Base-by-base conservation (phyloP, 2,888 invertebrate species). In the Rhamphomyia laevipes region DNA sequence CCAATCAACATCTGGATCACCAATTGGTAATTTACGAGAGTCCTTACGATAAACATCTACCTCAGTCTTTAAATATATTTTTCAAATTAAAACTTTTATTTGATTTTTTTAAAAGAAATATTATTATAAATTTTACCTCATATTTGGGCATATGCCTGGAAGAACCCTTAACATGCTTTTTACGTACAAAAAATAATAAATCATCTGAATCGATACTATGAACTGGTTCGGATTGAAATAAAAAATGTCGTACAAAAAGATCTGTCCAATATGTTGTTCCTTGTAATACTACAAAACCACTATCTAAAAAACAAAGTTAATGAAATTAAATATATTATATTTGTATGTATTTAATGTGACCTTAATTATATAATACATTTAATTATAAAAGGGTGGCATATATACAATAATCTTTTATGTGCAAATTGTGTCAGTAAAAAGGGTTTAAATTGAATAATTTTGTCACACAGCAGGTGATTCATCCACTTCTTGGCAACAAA, bases 21-120 rank as follows among this genome's bases (percentile, higher is more conserved):
- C 92, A 63, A 95, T 88, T 46, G 97, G 97, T 63, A 96, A 76
- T 72, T 95, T 94, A 66, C 92, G 86, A 63, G 95, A 95, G 73
- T 95, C 94, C 73, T 94, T 91, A 56, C 97, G 84, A 74, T 92
- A 96, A 56, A 97, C 97, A 74, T 97, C 95, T 57, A 97, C 87
- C 72, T 90, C 89, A 64, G 91, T 91, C 85, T 93, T 72, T 59
- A 66, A 73, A 64, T 31, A 44, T 40, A 46, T 42, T 2, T n/a
- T 2, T 16, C 6, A 23, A 31, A 35, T 30, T 40, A 23, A 31
- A 23, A 21, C 11, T 44, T 15, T 45, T 23, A 1, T 7, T 7
- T 3, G 30, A 45, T 10, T 31, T 37, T 37, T 13, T 40, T 27
- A 2, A 12, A 45, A 47, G 7, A 31, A 40, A 16, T 33, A 31